Base-by-base conservation (phyloP, 2,797 vertebrate species). In the Paedocypris micromegethes region DNA sequence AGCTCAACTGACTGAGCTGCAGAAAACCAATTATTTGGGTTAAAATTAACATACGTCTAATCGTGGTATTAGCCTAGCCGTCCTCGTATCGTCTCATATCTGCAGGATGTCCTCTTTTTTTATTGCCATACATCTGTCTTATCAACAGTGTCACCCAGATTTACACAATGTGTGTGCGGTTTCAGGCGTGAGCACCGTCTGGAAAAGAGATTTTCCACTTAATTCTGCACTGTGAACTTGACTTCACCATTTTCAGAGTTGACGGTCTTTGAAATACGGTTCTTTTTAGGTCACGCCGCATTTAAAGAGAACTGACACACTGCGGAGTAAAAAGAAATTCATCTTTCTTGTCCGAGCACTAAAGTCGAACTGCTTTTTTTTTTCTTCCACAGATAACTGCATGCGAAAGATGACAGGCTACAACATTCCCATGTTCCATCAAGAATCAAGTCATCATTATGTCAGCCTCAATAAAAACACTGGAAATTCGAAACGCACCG, bases 291-390 rank as follows among this genome's bases (percentile, higher is more conserved):
- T 66, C 49, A 3, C 43, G 39, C 44, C 6, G 43, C 50, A 51
- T 75, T 78, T 43, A 65, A 70, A 70, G 54, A 64, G 37, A 58
- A 70, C 57, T 53, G 8, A 44, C 47, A 50, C 58, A 48, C 56
- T 58, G 43, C 39, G 42, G 76, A 56, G 69, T 86, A 86, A 78
- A 85, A 83, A 78, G 79, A 23, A 23, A 23, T 23, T 82, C 72
- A 87, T 87, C 83, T 83, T 83, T 87, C 84, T 81, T 76, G 46
- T 42, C 60, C 9, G 50, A 7, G 39, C 47, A 40, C 47, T 57
- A 38, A 37, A 5, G 56, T 50, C 4, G 51, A 79, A 78, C 69
- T 82, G 79, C 81, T 48, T 54, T 76, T 46, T 63, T 63, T 23
- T 23, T 23, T 23, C 23, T 23, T 23, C 23, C 9, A 61, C 69